phyloP scores from a whole-genome alignment of 2,888 invertebrate species.

The Gasteruption jaculator region DNA sequence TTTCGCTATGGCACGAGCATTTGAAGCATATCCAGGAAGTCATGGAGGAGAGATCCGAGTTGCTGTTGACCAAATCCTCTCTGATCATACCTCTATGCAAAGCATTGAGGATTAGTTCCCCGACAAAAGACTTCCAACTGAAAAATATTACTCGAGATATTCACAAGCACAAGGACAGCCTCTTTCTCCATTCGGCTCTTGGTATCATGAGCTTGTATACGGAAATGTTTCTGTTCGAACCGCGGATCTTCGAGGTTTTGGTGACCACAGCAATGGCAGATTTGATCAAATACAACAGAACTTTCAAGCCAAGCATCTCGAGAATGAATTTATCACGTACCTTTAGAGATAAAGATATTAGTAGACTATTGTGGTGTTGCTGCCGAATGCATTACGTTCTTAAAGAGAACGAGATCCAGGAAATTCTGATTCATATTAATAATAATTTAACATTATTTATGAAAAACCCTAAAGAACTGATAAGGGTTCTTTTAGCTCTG shows the following conservation, averaged over 20 bases:
- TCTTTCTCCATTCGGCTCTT: constrained; percentile 44
- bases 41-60: constrained; percentile 41
- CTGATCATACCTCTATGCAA: constrained; percentile 50
- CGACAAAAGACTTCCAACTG: constrained; percentile 45
- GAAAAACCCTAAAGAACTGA: constrained; percentile 34
- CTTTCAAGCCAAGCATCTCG: constrained; percentile 24
- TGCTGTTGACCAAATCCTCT: constrained; percentile 44
- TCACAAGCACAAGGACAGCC: constrained; percentile 38
- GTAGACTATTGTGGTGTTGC: constrained; percentile 49
- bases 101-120: constrained; percentile 46
- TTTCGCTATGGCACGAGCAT: constrained; percentile 17
- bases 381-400: constrained; percentile 42
- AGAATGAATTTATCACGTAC: not conserved
- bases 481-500: constrained; percentile 46
- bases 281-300: constrained; percentile 27
- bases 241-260: constrained; percentile 37
- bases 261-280: constrained; percentile 35
- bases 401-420: constrained; percentile 25
- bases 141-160: constrained; percentile 44
- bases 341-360: constrained; percentile 49
- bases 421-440: constrained; percentile 16
- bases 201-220: constrained; percentile 51
- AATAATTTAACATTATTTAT: constrained; percentile 29
- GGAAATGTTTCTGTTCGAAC: constrained; percentile 46
- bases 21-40: constrained; percentile 23